Base-by-base conservation (phyloP, 1,140 invertebrate genomes). In the Lepidostoma basale region DNA sequence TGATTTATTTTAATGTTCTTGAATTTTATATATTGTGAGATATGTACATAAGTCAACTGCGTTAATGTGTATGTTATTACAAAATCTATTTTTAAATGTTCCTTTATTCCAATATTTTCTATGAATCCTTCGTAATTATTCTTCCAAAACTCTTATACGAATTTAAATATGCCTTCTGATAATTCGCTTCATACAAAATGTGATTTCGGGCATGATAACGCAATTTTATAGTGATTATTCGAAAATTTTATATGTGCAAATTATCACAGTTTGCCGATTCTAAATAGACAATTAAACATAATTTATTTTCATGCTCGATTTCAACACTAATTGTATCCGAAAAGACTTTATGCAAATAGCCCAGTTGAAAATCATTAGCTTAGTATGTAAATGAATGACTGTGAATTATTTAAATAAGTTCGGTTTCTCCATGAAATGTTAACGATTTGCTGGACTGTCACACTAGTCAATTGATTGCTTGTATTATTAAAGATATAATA, bases 381-480 rank as follows among this genome's bases (percentile, higher is more conserved):
- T 44, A 45, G n/a, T 18, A 3, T 45, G 9, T 8, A 42, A 42
- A 42, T 25, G 10, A 42, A 60, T 60, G 56, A 60, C 56, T 60
- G 56, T 60, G 56, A 60, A 60, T n/a, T 44, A 60, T 14, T 26
- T 26, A 18, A 45, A 45, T 28, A 40, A 42, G 36, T 60, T 60
- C 56, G 23, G 33, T 60, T 60, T 42, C 28, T 36, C 22, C n/a
- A 64, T 49, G 30, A 39, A 64, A 30, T 52, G 45, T 52, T 63
- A 22, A 59, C 52, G 44, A 64, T 64, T 16, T 26, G n/a, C 62
- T 52, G 70, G 70, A 72, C 70, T 72, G 70, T 72, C 67, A 69
- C 62, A 72, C 70, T 68, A 72, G 66, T 72, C 70, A 72, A 72
- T 60, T 68, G 56, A 60, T 72, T 66, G 45, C 40, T 67, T 45